phyloP scores from a whole-genome alignment of 2,888 invertebrate species.

The Stenodema calcarata region DNA sequence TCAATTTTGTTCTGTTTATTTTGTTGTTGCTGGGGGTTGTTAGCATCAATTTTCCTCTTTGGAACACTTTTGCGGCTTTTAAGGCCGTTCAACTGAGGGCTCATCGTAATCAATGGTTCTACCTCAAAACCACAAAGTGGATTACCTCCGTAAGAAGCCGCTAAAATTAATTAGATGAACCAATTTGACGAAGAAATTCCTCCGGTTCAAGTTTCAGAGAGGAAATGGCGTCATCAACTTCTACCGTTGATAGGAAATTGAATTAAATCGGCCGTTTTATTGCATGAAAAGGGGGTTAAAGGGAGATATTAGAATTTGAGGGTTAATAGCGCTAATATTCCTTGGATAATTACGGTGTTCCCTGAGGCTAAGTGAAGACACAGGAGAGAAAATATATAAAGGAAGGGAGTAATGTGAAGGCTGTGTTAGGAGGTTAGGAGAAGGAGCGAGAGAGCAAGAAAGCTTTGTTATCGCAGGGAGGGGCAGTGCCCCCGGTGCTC shows the following conservation, averaged over 20 bases:
- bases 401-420: not conserved
- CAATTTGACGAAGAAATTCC: not conserved
- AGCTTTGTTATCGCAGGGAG: not conserved
- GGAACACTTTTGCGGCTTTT: too few relatives aligned
- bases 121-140: not conserved
- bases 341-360: not conserved
- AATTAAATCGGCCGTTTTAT: not conserved
- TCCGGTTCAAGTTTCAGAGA: not conserved
- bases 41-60: too few relatives aligned
- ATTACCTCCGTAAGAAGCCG: not conserved
- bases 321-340: slow-evolving; percentile 6
- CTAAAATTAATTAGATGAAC: not conserved
- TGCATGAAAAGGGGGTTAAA: too few relatives aligned
- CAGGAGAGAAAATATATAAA: not conserved
- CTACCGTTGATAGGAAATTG: not conserved
- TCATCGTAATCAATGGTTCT: not conserved
- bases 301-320: not conserved
- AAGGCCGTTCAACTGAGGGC: not conserved
- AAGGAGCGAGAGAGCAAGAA: not conserved
- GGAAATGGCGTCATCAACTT: not conserved
- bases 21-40: too few relatives aligned
- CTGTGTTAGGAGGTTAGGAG: not conserved
- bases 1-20: too few relatives aligned
- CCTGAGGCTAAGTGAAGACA: not conserved
- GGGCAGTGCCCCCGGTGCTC: not conserved